Evolutionary conservation across 2,888 invertebrate genomes (phyloP), one percentile per base, ranked within the genome.

Genomic region (Ormyrus labotus): DNA sequence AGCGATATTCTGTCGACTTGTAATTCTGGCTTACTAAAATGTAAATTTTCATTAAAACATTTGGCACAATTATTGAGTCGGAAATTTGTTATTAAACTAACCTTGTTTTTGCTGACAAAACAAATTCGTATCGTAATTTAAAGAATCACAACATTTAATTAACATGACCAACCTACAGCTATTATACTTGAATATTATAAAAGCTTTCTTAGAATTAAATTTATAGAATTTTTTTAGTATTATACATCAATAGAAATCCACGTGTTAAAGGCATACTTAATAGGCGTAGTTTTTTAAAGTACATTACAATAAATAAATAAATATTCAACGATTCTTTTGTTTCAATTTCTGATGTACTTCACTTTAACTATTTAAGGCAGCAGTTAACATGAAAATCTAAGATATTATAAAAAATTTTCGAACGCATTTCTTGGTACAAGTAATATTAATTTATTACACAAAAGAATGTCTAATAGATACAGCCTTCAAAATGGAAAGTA

Each of bases 21-120:
- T 80, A 84, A 84, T 85, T 81, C 85, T 85, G 83, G 50, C 63
- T 81, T 68, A 34, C 13, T 47, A 34, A n/a, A 50, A 19, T 58
- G 51, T 48, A 64, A 77, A 13, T 45, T 58, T 9, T 70, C 78
- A 74, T 81, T 1, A 67, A 77, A 71, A 50, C 61, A 48, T 61
- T 53, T 5, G 5, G 34, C 19, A 19, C 47, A 10, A 11, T 70
- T 77, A 13, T 64, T 11, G 0, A 13, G 19, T n/a, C 61, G 6
- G 64, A 55, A 19, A 9, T 57, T 61, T 47, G 34, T 60, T n/a
- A 10, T 57, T 34, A 48, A 45, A 58, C 10, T 58, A 64, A 45
- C 11, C 45, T 58, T 47, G 19, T 13, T 8, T 48, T 34, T 57
- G 34, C 34, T 9, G 19, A 34, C 7, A 70, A 6, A 0, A 51